Evolutionary conservation across 2,797 vertebrate species (phyloP).

Genomic region (Halcyon badia): DNA sequence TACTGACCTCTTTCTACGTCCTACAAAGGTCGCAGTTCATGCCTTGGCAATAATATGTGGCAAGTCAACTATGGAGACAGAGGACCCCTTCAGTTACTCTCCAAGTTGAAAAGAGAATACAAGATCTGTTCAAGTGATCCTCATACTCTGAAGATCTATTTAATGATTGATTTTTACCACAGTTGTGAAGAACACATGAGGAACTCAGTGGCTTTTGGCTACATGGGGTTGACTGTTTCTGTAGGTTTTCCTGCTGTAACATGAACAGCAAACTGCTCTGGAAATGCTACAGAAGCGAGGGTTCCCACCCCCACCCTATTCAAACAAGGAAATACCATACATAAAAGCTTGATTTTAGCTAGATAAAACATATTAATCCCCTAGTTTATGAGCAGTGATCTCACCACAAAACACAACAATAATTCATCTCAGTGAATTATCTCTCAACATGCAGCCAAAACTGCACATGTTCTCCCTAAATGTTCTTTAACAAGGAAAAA

Average conservation of each 20-base stretch:
- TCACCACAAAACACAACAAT: slow-evolving; percentile 33
- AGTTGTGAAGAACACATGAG: background rate
- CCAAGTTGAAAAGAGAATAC: background rate
- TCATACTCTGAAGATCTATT: background rate
- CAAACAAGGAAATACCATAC: slow-evolving; percentile 42
- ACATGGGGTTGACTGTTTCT: background rate
- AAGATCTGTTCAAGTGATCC: background rate
- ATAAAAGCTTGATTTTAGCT: slow-evolving; percentile 58
- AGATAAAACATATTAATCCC: slow-evolving; percentile 48
- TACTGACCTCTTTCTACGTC: background rate
- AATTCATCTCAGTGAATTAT: slow-evolving; percentile 35
- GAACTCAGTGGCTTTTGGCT: background rate
- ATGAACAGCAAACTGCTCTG: background rate
- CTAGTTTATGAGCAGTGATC: background rate
- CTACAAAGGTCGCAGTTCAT: background rate
- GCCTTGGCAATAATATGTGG: background rate
- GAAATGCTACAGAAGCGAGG: slow-evolving; percentile 2
- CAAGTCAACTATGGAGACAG: background rate
- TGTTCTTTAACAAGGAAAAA: background rate
- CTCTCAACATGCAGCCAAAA: slow-evolving; percentile 11
- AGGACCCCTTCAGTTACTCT: background rate
- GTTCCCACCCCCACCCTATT: background rate
- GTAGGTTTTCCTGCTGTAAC: background rate
- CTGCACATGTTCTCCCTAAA: background rate
- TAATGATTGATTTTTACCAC: background rate